These are phyloP conservation scores for Anoplolepis gracilipes DNA, from an alignment of 1,140 invertebrate species.

Conservation along the genomic window DNA sequence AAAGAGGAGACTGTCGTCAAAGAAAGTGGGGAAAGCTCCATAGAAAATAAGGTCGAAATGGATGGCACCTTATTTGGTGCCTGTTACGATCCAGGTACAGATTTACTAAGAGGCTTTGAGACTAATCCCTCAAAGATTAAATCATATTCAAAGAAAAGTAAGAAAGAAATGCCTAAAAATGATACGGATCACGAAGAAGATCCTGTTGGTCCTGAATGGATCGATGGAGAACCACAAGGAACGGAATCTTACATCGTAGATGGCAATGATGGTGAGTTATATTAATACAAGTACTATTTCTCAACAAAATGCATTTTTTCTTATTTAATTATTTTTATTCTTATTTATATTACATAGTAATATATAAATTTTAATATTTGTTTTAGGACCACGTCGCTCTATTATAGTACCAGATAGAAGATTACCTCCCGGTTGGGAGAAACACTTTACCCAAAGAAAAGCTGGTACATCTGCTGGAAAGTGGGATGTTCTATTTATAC, in stretches of 20 bases:
- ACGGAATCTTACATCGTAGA: constrained; percentile 82
- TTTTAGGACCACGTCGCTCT: constrained; percentile 85
- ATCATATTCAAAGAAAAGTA: constrained; percentile 74
- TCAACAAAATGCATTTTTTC: not conserved
- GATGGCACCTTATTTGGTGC: constrained; percentile 68
- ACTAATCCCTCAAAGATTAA: constrained; percentile 69
- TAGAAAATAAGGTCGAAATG: constrained; percentile 69
- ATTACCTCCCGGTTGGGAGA: constrained; percentile 91
- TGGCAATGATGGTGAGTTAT: constrained; percentile 80
- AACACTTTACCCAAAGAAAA: constrained; percentile 90
- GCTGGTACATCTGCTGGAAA: constrained; percentile 90
- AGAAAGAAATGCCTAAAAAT: constrained; percentile 70
- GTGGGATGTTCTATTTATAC: constrained; percentile 92
- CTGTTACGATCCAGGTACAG: constrained; percentile 75
- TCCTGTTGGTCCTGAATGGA: constrained; percentile 81
- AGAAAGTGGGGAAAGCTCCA: constrained; percentile 60
- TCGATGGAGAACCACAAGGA: constrained; percentile 82
- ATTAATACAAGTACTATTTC: not conserved
- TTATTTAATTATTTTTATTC: not conserved
- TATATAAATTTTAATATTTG: not conserved
- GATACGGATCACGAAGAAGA: constrained; percentile 78
- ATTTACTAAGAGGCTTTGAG: constrained; percentile 74
- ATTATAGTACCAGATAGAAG: constrained; percentile 90
- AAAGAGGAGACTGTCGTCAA: constrained; percentile 70
- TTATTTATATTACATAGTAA: not conserved